phyloP scores from a whole-genome alignment of 1,140 invertebrate genomes.

The Galleria mellonella region DNA sequence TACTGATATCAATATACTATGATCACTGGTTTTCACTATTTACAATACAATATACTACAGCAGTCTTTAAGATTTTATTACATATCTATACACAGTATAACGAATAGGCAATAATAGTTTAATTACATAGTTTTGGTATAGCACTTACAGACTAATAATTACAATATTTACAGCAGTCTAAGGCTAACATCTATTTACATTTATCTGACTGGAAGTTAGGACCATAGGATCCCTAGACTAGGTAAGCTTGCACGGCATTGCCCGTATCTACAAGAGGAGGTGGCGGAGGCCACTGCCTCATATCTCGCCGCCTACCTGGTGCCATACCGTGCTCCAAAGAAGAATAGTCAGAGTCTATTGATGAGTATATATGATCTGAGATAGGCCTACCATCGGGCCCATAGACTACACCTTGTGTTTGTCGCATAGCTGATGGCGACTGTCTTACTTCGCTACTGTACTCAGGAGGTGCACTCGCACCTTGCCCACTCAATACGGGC shows the following conservation, averaged over 20 bases:
- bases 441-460: constrained; percentile 62
- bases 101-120: constrained; percentile 68
- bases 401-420: constrained; percentile 61
- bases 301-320: constrained; percentile 56
- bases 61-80: constrained; percentile 73
- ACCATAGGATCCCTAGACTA: constrained; percentile 51
- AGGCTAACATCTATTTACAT: constrained; percentile 53
- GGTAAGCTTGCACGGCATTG: constrained; percentile 67
- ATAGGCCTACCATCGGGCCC: constrained; percentile 78
- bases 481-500: constrained; percentile 68
- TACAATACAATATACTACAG: constrained; percentile 71
- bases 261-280: constrained; percentile 59
- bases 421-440: constrained; percentile 66
- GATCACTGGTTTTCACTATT: constrained; percentile 71
- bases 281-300: constrained; percentile 63
- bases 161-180: constrained; percentile 65
- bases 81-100: constrained; percentile 70
- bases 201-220: constrained; percentile 63
- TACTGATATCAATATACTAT: constrained; percentile 65
- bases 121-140: constrained; percentile 72
- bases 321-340: constrained; percentile 70
- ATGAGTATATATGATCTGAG: constrained; percentile 91
- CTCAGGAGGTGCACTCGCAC: constrained; percentile 67
- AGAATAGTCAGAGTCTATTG: constrained; percentile 88
- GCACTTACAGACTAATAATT: constrained; percentile 67